Evolutionary conservation across 2,888 invertebrate species (phyloP), one percentile per base, ranked within the genome.

Genomic region (Hirtodrosophila trivittata): DNA sequence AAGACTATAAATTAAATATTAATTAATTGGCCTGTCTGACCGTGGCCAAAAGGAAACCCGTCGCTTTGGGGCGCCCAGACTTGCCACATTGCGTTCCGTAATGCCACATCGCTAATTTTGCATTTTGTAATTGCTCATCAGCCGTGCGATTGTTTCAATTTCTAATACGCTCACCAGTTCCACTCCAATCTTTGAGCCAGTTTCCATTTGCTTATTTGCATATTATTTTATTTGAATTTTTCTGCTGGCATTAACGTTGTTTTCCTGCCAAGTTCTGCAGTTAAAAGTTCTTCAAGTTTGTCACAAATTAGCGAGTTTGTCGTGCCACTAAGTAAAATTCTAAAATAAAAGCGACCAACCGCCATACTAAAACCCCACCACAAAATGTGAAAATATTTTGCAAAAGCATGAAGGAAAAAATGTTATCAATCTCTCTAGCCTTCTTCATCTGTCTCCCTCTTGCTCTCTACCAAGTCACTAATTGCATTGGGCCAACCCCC

Each of bases 1-100:
- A 42, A 10, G 50, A 64, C 64, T 62, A 78, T 85, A 80, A 78
- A 83, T 85, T 78, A 85, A 85, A 85, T 78, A 86, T 78, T 82
- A 75, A 85, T 85, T 78, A 78, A 78, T 78, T 85, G 85, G 46
- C 70, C 59, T 37, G 66, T 51, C 49, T 16, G 18, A 33, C 13
- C 10, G 32, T 16, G 13, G 38, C 39, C 59, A 41, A 50, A 45
- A 21, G 50, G 45, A 66, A 37, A 25, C 39, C 16, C 13, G n/a
- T 28, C 28, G 28, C 28, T 28, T n/a, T n/a, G n/a, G n/a, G n/a
- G n/a, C n/a, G 10, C 1, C 12, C 3, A 9, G 39, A 41, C 35
- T 9, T 12, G 18, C 18, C 18, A 21, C 18, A 21, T 21, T 21
- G 18, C 46, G 9, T 37, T 18, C 21, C 6, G 33, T 46, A 9